Evolutionary conservation across 2,113 vertebrate species (phyloP), one percentile per base, ranked within the genome.

Genomic region (Porphyrio hochstetteri): DNA sequence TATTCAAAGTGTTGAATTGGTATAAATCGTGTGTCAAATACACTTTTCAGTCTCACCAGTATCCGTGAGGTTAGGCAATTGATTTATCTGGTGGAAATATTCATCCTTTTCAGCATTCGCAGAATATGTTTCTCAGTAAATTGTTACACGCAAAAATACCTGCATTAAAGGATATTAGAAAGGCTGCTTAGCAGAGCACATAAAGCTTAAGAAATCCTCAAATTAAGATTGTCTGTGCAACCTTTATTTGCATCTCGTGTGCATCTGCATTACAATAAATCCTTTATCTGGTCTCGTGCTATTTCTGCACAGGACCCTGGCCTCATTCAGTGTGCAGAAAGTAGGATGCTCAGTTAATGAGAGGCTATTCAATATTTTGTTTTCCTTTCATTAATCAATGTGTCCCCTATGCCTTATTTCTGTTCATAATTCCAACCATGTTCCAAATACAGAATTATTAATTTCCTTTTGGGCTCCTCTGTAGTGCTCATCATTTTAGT

Each of bases 321-420:
- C 61, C 86, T 86, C 78, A 57, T 77, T 95, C 86, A 87, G 76
- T 42, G 29, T 83, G 36, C 53, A 68, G 44, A 93, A 60, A 79
- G 52, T 35, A 33, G 56, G 84, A 79, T 89, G 81, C 93, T 91
- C 29, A 10, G 27, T 92, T 95, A 93, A 96, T 84, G 91, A 93
- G 91, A 81, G 84, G 52, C 93, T 91, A 65, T 92, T 89, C 91
- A 82, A 48, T 91, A 89, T 87, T 91, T 92, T 91, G 95, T 93
- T 97, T 94, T 91, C 78, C 86, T 85, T 95, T 89, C 91, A 93
- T 95, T 97, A 91, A 95, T 95, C 96, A 92, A 11, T 87, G 74
- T 82, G 61, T 95, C 77, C 86, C 91, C 61, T 79, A 40, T 85
- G 89, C 44, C 69, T 95, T 95, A 82, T 76, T 95, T 93, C 84